Evolutionary conservation across 2,888 invertebrate species (phyloP).

Genomic region (Acronicta leporina): DNA sequence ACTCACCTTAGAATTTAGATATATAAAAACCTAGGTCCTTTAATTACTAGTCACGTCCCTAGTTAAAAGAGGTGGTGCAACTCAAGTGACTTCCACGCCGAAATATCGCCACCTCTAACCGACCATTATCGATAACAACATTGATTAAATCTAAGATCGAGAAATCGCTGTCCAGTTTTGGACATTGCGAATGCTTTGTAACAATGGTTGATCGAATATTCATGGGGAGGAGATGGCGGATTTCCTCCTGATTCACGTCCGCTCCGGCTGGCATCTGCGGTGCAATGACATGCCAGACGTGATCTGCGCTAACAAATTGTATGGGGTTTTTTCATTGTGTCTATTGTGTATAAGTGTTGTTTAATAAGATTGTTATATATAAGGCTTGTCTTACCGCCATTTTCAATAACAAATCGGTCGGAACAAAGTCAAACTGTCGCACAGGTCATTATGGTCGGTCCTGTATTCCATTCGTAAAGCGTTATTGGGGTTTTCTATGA

Average conservation of each 20-base stretch:
- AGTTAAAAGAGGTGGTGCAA: background rate
- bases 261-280: slow-evolving; percentile 40
- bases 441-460: too few relatives aligned
- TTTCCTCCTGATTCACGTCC: slow-evolving; percentile 73
- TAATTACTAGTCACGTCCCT: background rate
- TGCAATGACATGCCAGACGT: slow-evolving; percentile 58
- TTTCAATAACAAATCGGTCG: too few relatives aligned
- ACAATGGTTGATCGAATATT: slow-evolving; percentile 78
- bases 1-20: too few relatives aligned
- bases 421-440: too few relatives aligned
- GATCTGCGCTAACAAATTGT: slow-evolving; percentile 47
- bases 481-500: too few relatives aligned
- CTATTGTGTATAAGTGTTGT: background rate
- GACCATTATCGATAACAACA: slow-evolving; percentile 22
- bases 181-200: slow-evolving; percentile 53
- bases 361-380: background rate
- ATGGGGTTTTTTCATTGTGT: slow-evolving; percentile 15
- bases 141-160: slow-evolving; percentile 44
- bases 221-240: slow-evolving; percentile 72
- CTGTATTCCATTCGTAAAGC: too few relatives aligned
- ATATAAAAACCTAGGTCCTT: too few relatives aligned
- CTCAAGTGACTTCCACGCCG: slow-evolving; percentile 5
- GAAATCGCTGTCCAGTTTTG: slow-evolving; percentile 42
- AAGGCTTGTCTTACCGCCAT: too few relatives aligned
- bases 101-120: background rate